A percentile compares a stretch with the other conserved stretches of the same genome.
Evolutionary conservation across 2,113 vertebrate genomes (phyloP).

Genomic region (Oriolus oriolus): DNA sequence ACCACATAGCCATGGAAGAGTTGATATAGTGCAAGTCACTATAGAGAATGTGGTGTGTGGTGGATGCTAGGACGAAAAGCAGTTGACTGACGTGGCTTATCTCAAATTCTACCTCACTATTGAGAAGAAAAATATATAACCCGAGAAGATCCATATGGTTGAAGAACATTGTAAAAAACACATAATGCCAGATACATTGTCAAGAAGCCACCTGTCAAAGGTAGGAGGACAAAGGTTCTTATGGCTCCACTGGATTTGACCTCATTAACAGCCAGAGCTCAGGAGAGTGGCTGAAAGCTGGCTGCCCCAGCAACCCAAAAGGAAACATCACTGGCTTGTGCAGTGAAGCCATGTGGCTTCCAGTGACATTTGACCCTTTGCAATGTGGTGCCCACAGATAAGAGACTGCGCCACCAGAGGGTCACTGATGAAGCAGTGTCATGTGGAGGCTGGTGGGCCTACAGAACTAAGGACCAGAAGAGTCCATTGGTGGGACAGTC

Average conservation of each 20-base stretch:
- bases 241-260: background rate
- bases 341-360: background rate
- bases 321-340: background rate
- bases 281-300: background rate
- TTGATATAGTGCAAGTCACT: background rate
- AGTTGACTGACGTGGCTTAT: background rate
- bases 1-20: background rate
- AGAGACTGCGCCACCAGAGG: background rate
- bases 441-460: no score
- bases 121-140: background rate
- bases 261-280: background rate
- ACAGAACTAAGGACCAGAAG: no score
- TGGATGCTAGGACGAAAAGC: background rate
- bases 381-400: background rate
- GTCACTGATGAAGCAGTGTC: accelerated
- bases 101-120: background rate
- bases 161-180: background rate
- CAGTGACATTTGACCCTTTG: background rate
- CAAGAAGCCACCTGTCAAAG: background rate
- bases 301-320: background rate
- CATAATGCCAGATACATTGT: background rate
- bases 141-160: background rate
- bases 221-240: background rate
- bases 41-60: background rate
- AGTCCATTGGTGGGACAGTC: no score